Percentiles rank a stretch among this genome's conserved stretches.
These are phyloP conservation scores for Blastobasis adustella DNA, from an alignment of 2,888 invertebrate genomes.

Conservation along the genomic window DNA sequence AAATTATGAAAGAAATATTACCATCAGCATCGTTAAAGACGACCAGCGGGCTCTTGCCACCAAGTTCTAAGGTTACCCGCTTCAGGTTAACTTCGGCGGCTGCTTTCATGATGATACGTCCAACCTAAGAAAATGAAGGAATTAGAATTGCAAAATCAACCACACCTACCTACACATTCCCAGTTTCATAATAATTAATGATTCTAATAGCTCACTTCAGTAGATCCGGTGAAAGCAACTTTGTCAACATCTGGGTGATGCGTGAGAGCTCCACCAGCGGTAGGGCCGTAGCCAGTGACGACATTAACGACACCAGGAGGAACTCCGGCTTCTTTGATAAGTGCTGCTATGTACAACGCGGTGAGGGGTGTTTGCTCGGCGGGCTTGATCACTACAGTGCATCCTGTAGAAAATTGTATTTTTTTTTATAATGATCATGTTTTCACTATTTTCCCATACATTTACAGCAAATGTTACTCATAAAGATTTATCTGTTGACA, in stretches of 20 bases:
- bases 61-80: constrained; percentile 87
- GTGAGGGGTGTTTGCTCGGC: constrained; percentile 96
- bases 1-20: constrained; percentile 51
- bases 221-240: constrained; percentile 82
- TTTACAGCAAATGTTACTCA: too few relatives aligned
- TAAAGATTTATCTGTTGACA: too few relatives aligned
- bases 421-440: too few relatives aligned
- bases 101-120: constrained; percentile 74
- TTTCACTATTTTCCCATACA: too few relatives aligned
- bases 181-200: too few relatives aligned
- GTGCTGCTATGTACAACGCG: constrained; percentile 88
- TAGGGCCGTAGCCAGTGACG: constrained; percentile 88
- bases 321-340: constrained; percentile 92
- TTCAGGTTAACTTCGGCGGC: constrained; percentile 87
- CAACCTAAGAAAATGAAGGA: constrained; percentile 29
- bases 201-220: constrained; percentile 36
- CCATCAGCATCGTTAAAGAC: constrained; percentile 86
- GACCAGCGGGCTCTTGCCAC: constrained; percentile 92
- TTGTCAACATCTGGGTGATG: constrained; percentile 86
- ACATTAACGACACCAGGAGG: constrained; percentile 94
- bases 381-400: constrained; percentile 90
- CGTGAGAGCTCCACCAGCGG: constrained; percentile 84
- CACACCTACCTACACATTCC: too few relatives aligned
- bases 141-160: too few relatives aligned
- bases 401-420: constrained; percentile 69